Evolutionary conservation across 2,797 vertebrate species (phyloP), one percentile per base, ranked within the genome.

Genomic region (Sebastes goodei): DNA sequence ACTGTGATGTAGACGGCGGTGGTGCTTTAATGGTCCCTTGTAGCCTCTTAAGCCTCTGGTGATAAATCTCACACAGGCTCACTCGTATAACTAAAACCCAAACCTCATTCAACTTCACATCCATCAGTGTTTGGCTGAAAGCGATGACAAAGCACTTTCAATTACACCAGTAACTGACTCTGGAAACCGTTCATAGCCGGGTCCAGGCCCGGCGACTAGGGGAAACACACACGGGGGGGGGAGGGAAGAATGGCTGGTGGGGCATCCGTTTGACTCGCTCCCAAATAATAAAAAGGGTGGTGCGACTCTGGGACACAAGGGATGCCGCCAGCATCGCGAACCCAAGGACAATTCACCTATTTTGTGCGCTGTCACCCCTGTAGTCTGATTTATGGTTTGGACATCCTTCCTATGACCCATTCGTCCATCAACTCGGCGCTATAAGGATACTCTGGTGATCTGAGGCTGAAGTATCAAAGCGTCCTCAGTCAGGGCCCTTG

Each of bases 71-170:
- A 88, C 91, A 87, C 94, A 80, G 93, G 89, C 94, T 91, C 94
- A 94, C 95, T 94, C 94, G 94, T 97, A 97, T 96, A 97, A 97
- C 96, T 96, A 97, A 97, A 97, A 97, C 95, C 96, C 96, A 97
- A 97, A 96, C 96, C 94, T 95, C 97, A 97, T 97, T 97, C 96
- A 96, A 96, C 95, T 97, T 95, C 96, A 96, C 97, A 97, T 97
- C 96, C 96, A 96, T 97, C 97, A 97, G 94, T 96, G 96, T 96
- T 97, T 95, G 90, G 95, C 95, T 95, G 95, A 96, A 97, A 97
- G 96, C 94, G 96, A 97, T 96, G 96, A 97, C 96, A 97, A 97
- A 97, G 95, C 96, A 95, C 95, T 97, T 96, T 96, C 96, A 96
- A 96, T 96, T 96, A 96, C 94, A 92, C 92, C 89, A 93, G 94